A percentile compares a stretch with the other conserved stretches of the same genome.
phyloP scores from a whole-genome alignment of 2,888 invertebrate genomes.

The Coecobrya sp. region DNA sequence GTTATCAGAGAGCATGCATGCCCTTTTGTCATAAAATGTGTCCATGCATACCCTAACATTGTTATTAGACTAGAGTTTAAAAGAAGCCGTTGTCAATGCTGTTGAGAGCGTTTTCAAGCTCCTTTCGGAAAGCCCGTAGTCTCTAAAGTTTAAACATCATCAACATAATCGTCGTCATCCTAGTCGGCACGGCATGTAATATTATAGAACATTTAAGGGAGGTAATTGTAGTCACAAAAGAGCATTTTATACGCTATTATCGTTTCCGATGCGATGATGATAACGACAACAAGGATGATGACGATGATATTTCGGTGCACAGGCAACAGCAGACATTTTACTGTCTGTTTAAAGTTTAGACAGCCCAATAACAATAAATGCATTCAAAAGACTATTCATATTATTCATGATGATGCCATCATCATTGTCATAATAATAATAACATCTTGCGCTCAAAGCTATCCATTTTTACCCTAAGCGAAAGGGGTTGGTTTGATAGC shows the following conservation, averaged over 20 bases:
- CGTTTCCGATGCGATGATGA: conserved; percentile 76
- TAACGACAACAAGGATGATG: conserved; percentile 58
- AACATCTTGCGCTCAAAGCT: conserved; percentile 54
- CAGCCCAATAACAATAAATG: conserved; percentile 38
- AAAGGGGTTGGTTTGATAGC: conserved; percentile 39
- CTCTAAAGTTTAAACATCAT: conserved; percentile 55
- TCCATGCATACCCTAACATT: not conserved
- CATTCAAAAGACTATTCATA: conserved; percentile 76
- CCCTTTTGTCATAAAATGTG: not conserved
- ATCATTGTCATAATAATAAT: conserved; percentile 76
- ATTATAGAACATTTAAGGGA: conserved; percentile 78
- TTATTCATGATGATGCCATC: conserved; percentile 77
- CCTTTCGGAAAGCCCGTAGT: conserved; percentile 2
- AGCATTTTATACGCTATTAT: conserved; percentile 79
- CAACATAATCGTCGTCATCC: conserved; percentile 76
- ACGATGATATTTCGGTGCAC: conserved; percentile 2
- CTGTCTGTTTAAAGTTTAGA: conserved; percentile 26
- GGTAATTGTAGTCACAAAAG: conserved; percentile 81
- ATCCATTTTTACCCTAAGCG: conserved; percentile 69
- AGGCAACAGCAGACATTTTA: not conserved
- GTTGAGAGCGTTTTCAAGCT: not conserved
- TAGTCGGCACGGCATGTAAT: conserved; percentile 62
- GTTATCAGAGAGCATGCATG: not conserved
- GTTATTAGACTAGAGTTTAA: no score
- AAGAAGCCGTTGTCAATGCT: not conserved